These are phyloP conservation scores for Mongoloraphidia duomilia DNA, from an alignment of 2,888 invertebrate genomes.

Conservation along the genomic window DNA sequence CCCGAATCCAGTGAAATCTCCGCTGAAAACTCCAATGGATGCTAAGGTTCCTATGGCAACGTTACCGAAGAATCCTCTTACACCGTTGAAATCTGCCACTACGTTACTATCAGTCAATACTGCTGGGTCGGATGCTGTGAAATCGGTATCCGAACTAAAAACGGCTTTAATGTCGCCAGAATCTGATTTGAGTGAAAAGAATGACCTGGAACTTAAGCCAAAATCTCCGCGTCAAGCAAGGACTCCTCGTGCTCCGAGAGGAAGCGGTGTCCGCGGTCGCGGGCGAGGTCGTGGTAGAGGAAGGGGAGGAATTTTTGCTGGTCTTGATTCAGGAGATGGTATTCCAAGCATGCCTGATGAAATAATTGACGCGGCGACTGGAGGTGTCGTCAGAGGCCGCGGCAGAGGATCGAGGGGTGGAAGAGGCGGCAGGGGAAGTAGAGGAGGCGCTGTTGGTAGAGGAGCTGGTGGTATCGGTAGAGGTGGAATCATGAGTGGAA, in stretches of 20 bases:
- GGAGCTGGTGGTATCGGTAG: background rate
- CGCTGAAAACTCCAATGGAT: no score
- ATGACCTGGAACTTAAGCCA: no score
- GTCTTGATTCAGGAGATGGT: slow-evolving; percentile 1
- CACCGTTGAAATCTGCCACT: no score
- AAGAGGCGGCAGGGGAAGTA: slow-evolving; percentile 12
- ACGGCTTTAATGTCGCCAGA: no score
- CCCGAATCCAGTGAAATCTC: no score
- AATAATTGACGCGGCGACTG: no score
- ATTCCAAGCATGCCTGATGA: background rate
- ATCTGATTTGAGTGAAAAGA: no score
- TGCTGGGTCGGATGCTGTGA: no score
- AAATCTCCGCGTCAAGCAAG: background rate
- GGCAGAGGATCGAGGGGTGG: slow-evolving; percentile 14
- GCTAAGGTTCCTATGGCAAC: no score
- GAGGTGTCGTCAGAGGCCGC: background rate
- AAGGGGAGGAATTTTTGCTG: slow-evolving; percentile 11
- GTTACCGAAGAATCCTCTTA: no score
- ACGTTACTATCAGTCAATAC: no score
- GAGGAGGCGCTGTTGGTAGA: slow-evolving; percentile 1
- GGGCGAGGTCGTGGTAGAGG: background rate
- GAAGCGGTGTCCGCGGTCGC: slow-evolving; percentile 1
- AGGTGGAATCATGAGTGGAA: background rate
- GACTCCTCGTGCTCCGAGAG: slow-evolving; percentile 1
- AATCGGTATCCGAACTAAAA: no score